phyloP scores from a whole-genome alignment of 2,888 invertebrate genomes.

The Amaurobius ferox region DNA sequence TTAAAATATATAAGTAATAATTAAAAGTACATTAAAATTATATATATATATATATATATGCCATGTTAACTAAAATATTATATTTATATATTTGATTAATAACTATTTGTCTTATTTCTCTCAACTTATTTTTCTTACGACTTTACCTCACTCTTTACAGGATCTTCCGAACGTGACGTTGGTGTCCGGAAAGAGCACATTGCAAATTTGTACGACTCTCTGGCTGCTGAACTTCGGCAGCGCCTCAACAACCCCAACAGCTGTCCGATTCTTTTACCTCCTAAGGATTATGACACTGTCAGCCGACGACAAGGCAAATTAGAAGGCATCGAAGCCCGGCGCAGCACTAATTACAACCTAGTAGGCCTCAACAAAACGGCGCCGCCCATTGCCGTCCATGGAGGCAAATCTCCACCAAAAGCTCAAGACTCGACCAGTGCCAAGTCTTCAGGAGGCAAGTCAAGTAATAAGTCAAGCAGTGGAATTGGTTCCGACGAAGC shows the following conservation, averaged over 20 bases:
- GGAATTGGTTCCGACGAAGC: constrained; percentile 73
- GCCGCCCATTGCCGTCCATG: not conserved
- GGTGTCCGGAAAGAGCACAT: constrained; percentile 78
- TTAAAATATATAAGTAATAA: too few relatives aligned
- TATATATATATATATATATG: too few relatives aligned
- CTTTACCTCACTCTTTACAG: too few relatives aligned
- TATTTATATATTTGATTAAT: too few relatives aligned
- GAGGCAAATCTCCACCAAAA: constrained; percentile 49
- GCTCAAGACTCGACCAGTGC: constrained; percentile 54
- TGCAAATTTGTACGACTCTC: constrained; percentile 90
- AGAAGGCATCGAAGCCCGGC: constrained; percentile 84
- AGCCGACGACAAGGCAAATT: constrained; percentile 87
- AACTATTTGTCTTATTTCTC: too few relatives aligned
- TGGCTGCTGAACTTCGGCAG: constrained; percentile 92
- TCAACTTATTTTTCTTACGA: too few relatives aligned
- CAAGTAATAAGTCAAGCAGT: constrained; percentile 70
- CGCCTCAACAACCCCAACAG: constrained; percentile 81
- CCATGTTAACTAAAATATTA: too few relatives aligned
- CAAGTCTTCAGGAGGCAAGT: constrained; percentile 66
- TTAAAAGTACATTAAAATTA: too few relatives aligned
- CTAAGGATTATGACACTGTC: constrained; percentile 95
- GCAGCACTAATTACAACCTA: constrained; percentile 71
- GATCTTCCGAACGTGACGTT: constrained; percentile 60
- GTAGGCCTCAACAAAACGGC: constrained; percentile 67
- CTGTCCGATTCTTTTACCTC: constrained; percentile 89